A percentile compares a stretch with the other conserved stretches of the same genome.
Evolutionary conservation across 2,888 invertebrate species (phyloP).

Genomic region (Tridacna gigas): DNA sequence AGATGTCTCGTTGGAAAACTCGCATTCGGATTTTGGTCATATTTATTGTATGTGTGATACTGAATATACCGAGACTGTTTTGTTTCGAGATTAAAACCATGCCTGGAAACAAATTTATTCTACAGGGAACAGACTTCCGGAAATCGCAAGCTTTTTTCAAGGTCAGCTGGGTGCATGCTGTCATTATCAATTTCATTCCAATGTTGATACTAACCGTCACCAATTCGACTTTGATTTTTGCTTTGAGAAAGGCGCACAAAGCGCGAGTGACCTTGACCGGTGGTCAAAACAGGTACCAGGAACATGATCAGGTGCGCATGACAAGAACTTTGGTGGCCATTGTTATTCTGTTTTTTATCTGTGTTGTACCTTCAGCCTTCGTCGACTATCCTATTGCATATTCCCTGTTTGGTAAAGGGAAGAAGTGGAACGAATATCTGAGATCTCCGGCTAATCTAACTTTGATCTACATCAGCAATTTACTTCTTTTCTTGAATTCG

Average conservation of each 20-base stretch:
- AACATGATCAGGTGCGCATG: conserved; percentile 77
- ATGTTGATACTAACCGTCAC: conserved; percentile 70
- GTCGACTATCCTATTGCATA: conserved; percentile 74
- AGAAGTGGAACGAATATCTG: conserved; percentile 59
- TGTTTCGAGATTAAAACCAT: conserved; percentile 58
- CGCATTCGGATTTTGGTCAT: conserved; percentile 67
- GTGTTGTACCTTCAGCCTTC: conserved; percentile 79
- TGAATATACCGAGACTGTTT: conserved; percentile 77
- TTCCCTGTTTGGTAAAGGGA: conserved; percentile 66
- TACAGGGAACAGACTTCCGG: conserved; percentile 66
- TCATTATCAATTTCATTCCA: conserved; percentile 76
- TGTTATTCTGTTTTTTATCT: conserved; percentile 76
- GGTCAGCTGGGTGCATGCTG: conserved; percentile 74
- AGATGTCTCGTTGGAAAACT: conserved; percentile 57
- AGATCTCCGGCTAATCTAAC: conserved; percentile 61
- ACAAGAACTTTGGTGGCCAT: conserved; percentile 80
- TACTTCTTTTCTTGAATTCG: conserved; percentile 76
- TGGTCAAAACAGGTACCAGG: conserved; percentile 66
- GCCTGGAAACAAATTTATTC: conserved; percentile 24
- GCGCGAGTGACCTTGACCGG: conserved; percentile 65
- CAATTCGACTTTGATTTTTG: conserved; percentile 72
- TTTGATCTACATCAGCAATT: conserved; percentile 70
- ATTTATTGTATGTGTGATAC: conserved; percentile 66
- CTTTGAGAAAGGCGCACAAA: conserved; percentile 70
- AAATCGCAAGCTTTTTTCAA: conserved; percentile 55